Conservation (phyloP, 2,113 vertebrate species). For the Hylia prasina region DNA sequence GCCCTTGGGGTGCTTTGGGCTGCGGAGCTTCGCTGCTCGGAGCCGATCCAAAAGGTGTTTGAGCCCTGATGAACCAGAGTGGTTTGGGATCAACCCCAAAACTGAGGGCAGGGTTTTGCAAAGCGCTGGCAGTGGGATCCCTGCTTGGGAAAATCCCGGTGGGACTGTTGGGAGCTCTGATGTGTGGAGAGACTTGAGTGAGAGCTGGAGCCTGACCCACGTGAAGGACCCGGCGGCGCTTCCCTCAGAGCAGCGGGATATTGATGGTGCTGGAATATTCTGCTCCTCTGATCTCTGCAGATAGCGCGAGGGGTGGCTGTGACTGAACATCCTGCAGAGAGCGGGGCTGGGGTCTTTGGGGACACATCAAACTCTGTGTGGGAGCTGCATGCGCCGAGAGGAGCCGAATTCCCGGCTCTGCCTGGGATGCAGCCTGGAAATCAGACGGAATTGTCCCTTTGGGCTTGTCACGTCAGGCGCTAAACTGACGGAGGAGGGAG, state of each 20-base stretch:
- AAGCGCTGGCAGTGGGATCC: rapidly evolving
- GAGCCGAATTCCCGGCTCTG: background rate
- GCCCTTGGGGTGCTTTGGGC: background rate
- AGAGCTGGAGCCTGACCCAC: background rate
- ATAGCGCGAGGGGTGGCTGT: background rate
- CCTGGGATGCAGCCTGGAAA: background rate
- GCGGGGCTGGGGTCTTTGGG: background rate
- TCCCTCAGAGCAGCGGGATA: background rate
- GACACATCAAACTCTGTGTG: background rate
- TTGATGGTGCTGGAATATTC: background rate
- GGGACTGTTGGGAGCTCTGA: background rate
- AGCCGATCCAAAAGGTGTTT: background rate
- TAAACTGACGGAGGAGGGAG: background rate
- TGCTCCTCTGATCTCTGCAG: background rate
- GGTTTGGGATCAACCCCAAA: too few relatives aligned
- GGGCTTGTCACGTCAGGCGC: background rate
- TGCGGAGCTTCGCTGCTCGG: background rate
- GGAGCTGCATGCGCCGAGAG: background rate
- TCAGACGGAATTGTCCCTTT: background rate
- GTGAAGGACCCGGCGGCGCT: background rate
- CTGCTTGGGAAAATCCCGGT: background rate
- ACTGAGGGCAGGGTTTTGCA: background rate
- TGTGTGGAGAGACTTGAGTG: background rate
- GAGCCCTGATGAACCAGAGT: background rate
- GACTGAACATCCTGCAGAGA: background rate